Conservation (phyloP, 1,140 invertebrate genomes). For the Aphis gossypii region DNA sequence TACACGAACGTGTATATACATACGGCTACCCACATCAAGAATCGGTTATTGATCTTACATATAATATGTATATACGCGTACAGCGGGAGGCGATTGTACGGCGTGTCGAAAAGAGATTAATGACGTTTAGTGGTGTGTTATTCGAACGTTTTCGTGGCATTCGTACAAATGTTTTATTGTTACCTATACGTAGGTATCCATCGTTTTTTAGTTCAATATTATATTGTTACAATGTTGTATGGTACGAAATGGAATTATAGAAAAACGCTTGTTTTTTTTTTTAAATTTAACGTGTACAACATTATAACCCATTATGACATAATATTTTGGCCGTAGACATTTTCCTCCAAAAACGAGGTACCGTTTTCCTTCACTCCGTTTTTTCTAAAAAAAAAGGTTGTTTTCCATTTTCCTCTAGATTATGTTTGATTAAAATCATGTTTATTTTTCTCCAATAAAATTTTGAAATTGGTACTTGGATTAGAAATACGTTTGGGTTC, state of each 20-base stretch:
- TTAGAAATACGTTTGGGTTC: no score
- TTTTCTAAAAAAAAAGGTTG: no score
- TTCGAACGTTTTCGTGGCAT: background rate
- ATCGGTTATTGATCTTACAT: background rate
- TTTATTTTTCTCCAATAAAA: no score
- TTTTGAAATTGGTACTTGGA: no score
- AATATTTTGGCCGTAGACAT: background rate
- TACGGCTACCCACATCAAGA: background rate
- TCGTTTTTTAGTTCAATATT: no score
- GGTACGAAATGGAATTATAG: background rate
- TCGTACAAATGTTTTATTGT: background rate
- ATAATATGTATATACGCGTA: constrained; percentile 9
- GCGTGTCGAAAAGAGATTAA: constrained; percentile 15
- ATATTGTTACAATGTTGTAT: background rate
- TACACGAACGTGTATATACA: background rate
- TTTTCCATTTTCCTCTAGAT: no score
- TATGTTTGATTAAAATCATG: no score
- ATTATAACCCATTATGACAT: no score
- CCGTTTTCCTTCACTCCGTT: no score
- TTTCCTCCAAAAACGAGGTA: no score
- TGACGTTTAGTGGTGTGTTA: background rate
- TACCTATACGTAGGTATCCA: background rate
- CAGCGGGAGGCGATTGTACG: background rate
- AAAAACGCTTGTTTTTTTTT: background rate
- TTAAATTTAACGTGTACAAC: background rate